phyloP scores from a whole-genome alignment of 2,888 invertebrate genomes.

The Aricia artaxerxes region DNA sequence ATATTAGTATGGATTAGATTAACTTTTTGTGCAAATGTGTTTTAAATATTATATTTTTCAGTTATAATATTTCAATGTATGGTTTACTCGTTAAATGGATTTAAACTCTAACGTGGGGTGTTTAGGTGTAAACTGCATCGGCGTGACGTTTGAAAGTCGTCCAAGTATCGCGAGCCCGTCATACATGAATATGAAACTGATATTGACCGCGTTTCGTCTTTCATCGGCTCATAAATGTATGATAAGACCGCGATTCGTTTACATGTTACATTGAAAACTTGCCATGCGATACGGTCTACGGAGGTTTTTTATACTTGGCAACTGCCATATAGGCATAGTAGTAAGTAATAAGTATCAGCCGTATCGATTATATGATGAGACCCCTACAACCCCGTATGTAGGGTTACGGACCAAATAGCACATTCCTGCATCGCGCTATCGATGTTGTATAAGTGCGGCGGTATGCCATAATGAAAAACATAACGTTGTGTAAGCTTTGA shows the following conservation, averaged over 20 bases:
- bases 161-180: conserved; percentile 37
- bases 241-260: conserved; percentile 14
- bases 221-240: conserved; percentile 12
- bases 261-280: conserved; percentile 4
- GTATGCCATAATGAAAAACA: too few relatives aligned
- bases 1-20: too few relatives aligned
- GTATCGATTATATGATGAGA: too few relatives aligned
- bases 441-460: too few relatives aligned
- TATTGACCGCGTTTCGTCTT: conserved; percentile 32
- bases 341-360: too few relatives aligned
- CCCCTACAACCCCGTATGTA: too few relatives aligned
- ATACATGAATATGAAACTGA: conserved; percentile 27
- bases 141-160: conserved; percentile 37
- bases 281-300: not conserved
- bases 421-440: too few relatives aligned
- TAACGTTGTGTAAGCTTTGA: too few relatives aligned
- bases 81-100: not conserved
- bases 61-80: not conserved
- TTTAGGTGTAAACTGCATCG: not conserved
- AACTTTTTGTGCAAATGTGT: not conserved
- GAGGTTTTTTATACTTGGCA: not conserved
- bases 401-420: too few relatives aligned
- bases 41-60: conserved; percentile 5
- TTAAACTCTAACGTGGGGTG: not conserved
- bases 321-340: too few relatives aligned